Evolutionary conservation across 2,797 vertebrate species (phyloP).

Genomic region (Esox lucius): DNA sequence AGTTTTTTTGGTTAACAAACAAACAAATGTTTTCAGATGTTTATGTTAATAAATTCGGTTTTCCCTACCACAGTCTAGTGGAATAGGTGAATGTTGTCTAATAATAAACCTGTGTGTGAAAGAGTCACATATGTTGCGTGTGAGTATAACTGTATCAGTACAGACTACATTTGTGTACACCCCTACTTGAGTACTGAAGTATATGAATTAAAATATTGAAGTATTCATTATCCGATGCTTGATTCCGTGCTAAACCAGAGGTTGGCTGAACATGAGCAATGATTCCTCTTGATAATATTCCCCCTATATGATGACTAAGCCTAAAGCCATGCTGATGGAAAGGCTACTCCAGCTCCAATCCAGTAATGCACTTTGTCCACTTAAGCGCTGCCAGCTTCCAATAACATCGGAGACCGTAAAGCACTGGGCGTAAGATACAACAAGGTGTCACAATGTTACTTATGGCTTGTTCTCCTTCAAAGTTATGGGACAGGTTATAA

Average conservation of each 20-base stretch:
- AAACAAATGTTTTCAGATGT: slow-evolving; percentile 59
- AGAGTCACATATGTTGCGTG: neutral
- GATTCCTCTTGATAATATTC: slow-evolving; percentile 16
- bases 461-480: slow-evolving; percentile 36
- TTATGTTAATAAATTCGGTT: neutral
- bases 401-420: slow-evolving; percentile 20
- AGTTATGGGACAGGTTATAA: slow-evolving; percentile 19
- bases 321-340: slow-evolving; percentile 12
- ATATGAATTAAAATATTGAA: neutral
- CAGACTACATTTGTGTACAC: neutral
- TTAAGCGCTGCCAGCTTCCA: slow-evolving; percentile 20
- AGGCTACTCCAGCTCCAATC: slow-evolving; percentile 25
- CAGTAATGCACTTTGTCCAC: slow-evolving; percentile 20
- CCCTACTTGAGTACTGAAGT: neutral
- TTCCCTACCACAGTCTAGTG: neutral
- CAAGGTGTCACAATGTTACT: slow-evolving; percentile 26
- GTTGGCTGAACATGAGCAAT: slow-evolving; percentile 21
- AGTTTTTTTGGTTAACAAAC: slow-evolving; percentile 49
- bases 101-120: neutral
- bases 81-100: neutral
- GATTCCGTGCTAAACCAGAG: neutral
- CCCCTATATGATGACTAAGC: slow-evolving; percentile 19
- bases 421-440: neutral
- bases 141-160: neutral
- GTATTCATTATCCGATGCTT: neutral